These are phyloP conservation scores for Lipotes vexillifer DNA, from an alignment of 2,113 vertebrate species.

Conservation along the genomic window DNA sequence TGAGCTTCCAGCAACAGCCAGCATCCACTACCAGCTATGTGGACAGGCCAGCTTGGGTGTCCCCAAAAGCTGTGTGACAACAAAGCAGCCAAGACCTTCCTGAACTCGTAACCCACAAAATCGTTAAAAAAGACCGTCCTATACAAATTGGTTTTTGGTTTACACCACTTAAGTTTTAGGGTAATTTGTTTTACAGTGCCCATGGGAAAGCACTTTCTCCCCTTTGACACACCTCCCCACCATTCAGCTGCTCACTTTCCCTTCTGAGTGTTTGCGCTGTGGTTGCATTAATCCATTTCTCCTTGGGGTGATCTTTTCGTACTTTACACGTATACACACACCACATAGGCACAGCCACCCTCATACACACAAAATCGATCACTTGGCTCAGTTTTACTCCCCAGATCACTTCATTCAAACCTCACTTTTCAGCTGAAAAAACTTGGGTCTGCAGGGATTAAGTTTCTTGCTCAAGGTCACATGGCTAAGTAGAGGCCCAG, in stretches of 20 bases:
- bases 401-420: not conserved
- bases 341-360: not conserved
- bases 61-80: not conserved
- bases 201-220: not conserved
- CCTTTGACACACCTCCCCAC: not conserved
- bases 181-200: not conserved
- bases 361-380: not conserved
- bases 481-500: not conserved
- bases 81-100: not conserved
- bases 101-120: not conserved
- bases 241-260: not conserved
- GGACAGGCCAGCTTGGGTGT: too few relatives aligned
- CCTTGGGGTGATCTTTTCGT: not conserved
- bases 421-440: not conserved
- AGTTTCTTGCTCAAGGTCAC: not conserved
- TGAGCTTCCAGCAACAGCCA: not conserved
- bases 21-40: rapidly evolving
- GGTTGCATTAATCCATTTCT: not conserved
- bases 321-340: not conserved
- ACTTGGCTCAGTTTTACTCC: not conserved
- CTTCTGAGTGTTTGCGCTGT: not conserved
- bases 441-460: not conserved
- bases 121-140: not conserved
- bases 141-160: not conserved
- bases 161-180: not conserved